Evolutionary conservation across 2,888 invertebrate species (phyloP), one percentile per base, ranked within the genome.

Genomic region (Scaptomyza flava): DNA sequence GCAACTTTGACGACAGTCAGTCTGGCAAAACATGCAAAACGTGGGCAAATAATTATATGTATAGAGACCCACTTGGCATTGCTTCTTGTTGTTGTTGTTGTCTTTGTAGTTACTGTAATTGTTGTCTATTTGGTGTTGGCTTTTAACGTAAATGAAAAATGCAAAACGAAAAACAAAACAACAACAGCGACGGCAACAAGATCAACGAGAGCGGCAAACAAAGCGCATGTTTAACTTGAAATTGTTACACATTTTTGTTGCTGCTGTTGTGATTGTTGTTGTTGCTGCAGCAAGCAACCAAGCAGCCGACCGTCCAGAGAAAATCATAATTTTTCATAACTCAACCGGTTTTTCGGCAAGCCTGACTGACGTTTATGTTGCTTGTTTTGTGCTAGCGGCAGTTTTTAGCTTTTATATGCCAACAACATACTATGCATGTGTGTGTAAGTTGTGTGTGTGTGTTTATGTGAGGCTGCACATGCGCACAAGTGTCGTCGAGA

Each of bases 321-420:
- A 87, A 84, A 84, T 84, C 87, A 87, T 87, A 84, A 87, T 84
- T 84, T 87, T 84, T 84, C 82, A 84, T 87, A 84, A 84, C 85
- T 70, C 70, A 84, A 84, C 87, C 84, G 84, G 84, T 80, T 86
- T 84, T 80, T 71, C 60, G 71, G 65, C 65, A 53, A 58, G 69
- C 68, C 75, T 59, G 72, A 68, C 81, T 85, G 81, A 82, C 85
- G 81, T 85, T 78, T 80, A 72, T 78, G 71, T 77, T 72, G 79
- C 79, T 80, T 65, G 76, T 67, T 72, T 75, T 71, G 56, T 56
- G 80, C 81, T 77, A 68, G 78, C 71, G 83, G 86, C 81, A 67
- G 67, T 81, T 80, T 72, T 70, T 57, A 64, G 61, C 73, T 50
- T 68, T 74, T 75, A 58, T 68, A 74, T 67, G 70, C 48, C 66